Base-by-base conservation (phyloP, 2,888 invertebrate genomes). In the Gari tellinella region DNA sequence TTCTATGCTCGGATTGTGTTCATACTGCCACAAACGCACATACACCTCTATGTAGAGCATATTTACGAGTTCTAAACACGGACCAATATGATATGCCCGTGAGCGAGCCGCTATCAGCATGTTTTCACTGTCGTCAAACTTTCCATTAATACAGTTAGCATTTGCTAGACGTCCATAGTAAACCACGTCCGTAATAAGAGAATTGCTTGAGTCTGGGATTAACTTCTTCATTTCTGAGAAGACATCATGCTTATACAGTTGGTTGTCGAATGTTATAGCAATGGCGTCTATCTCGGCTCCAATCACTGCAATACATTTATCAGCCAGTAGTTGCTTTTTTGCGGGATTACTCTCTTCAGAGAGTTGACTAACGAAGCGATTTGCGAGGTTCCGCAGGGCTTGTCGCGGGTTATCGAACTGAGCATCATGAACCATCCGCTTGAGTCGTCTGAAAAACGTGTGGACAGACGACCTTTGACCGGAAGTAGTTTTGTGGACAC, bases 21-120 rank as follows among this genome's bases (percentile, higher is more conserved):
- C 81, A 46, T 72, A 79, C 38, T 77, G 49, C 77, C 81, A 82
- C 0, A 82, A 53, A 21, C 64, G 61, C 12, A 74, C 72, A 46
- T 77, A 77, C 12, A 82, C 77, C 23, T 82, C 79, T 3, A 74
- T 70, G 48, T 82, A 82, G 10, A 74, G 51, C 67, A 74, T 69
- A 23, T 82, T 82, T 14, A 77, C 77, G 4, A 77, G 61, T 52
- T 82, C 81, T 15, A 82, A 51, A 57, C 81, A 77, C 2, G 73
- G 69, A 1, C 69, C 76, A 19, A 62, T 46, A 23, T 62, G 60
- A 15, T 65, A 55, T 7, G 81, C 72, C 25, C 60, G 68, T 23
- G 62, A 61, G n/a, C 79, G 57, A 12, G 81, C 81, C 19, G 56
- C 52, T 40, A 19, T 25, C 3, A 79, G 53, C 62, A 72, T 76